phyloP scores from a whole-genome alignment of 2,797 vertebrate species.

The Luscinia luscinia region DNA sequence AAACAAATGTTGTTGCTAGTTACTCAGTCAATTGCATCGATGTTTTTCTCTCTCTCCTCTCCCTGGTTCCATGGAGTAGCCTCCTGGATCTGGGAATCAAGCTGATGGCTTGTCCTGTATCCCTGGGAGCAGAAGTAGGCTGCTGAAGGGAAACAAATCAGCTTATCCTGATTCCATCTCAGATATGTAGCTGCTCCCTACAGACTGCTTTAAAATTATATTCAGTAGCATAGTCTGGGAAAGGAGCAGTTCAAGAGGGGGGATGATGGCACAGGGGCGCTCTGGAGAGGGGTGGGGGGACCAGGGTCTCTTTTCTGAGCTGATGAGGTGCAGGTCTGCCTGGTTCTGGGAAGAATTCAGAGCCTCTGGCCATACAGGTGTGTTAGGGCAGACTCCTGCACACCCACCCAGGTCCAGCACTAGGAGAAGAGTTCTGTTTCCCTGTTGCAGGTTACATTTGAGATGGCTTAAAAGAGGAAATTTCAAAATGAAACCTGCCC shows the following conservation, averaged over 20 bases:
- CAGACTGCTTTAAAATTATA: neutral
- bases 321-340: neutral
- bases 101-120: neutral
- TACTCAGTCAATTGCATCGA: constrained; percentile 8
- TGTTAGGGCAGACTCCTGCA: neutral
- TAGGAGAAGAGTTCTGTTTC: neutral
- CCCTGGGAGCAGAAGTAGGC: neutral
- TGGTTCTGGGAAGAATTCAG: neutral
- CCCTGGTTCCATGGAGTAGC: neutral
- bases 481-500: neutral
- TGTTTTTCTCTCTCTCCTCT: neutral
- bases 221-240: neutral
- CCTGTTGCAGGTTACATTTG: neutral
- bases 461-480: neutral
- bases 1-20: neutral
- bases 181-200: neutral
- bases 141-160: neutral
- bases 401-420: neutral
- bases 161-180: neutral
- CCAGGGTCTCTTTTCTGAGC: neutral
- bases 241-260: neutral
- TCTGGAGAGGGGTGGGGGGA: neutral
- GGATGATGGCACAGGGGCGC: accelerated
- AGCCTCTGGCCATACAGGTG: neutral
- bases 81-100: neutral